These are phyloP conservation scores for Calliphora vomitoria DNA, from an alignment of 2,888 invertebrate genomes.

Conservation along the genomic window DNA sequence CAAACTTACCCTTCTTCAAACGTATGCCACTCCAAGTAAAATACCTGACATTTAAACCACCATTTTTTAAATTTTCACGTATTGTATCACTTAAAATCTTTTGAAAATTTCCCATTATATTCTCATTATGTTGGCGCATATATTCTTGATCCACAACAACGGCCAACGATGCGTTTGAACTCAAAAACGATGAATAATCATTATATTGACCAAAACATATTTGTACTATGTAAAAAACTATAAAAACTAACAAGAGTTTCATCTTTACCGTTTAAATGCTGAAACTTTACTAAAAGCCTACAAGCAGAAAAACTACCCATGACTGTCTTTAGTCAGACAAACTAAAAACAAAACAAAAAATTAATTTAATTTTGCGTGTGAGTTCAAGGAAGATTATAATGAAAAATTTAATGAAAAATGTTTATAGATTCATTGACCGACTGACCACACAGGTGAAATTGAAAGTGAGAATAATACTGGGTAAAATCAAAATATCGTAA, in stretches of 20 bases:
- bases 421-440: slow-evolving; percentile 64
- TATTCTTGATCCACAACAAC: slow-evolving; percentile 90
- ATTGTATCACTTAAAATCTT: slow-evolving; percentile 88
- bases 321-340: background rate
- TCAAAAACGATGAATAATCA: slow-evolving; percentile 90
- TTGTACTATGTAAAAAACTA: slow-evolving; percentile 88
- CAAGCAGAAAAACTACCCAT: background rate
- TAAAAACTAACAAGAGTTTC: slow-evolving; percentile 68
- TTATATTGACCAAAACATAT: slow-evolving; percentile 81
- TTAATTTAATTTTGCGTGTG: slow-evolving; percentile 65
- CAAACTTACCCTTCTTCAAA: slow-evolving; percentile 88
- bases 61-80: slow-evolving; percentile 88
- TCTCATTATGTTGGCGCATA: slow-evolving; percentile 87
- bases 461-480: slow-evolving; percentile 67
- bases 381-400: slow-evolving; percentile 73
- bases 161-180: slow-evolving; percentile 90
- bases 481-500: slow-evolving; percentile 37
- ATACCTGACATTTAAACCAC: slow-evolving; percentile 89
- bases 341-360: slow-evolving; percentile 21
- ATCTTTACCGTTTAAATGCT: slow-evolving; percentile 73
- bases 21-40: slow-evolving; percentile 89
- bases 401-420: slow-evolving; percentile 77
- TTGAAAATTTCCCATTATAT: slow-evolving; percentile 86
- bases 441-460: slow-evolving; percentile 66
- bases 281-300: slow-evolving; percentile 75